Base-by-base conservation (phyloP, 2,888 invertebrate species). In the Myopa testacea region DNA sequence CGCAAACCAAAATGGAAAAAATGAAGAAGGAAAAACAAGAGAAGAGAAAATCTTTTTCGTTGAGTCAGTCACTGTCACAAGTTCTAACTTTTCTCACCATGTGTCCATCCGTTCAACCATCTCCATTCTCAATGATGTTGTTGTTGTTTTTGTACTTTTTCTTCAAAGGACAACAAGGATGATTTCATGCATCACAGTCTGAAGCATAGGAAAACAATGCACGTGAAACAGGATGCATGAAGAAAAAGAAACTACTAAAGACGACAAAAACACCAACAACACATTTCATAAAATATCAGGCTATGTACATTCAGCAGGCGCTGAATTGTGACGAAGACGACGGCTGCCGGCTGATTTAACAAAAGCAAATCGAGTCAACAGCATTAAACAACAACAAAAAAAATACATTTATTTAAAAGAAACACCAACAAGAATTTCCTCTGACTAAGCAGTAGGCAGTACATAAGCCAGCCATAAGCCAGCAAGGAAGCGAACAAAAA, bases 141-240 rank as follows among this genome's bases (percentile, higher is more conserved):
- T 75, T 55, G 14, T 2, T 63, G 16, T 75, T 37, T 16, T 50
- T 65, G 40, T 38, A 52, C 3, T 0, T n/a, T 74, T n/a, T 69
- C 14, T n/a, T n/a, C 19, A 38, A 34, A 65, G 73, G 62, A 62
- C 37, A 60, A 74, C 73, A 45, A 10, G 45, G 78, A 78, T 75
- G 75, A 78, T 78, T 80, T 78, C 78, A 78, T 77, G 70, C 76
- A 65, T 65, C 45, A 52, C 75, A 62, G 74, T 50, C 73, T 70
- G 4, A 70, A 55, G 26, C 19, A 37, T 65, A 38, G 14, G 34
- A 38, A 34, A 63, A 45, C 1, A 65, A 65, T 10, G 34, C 38
- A 65, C 26, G 19, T 45, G 4, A 45, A 62, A 60, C 40, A 72
- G 71, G 58, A 55, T 37, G 71, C 7, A 55, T 16, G 45, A 34